Conservation (phyloP, 2,888 invertebrate genomes). For the Phragmatobia fuliginosa region DNA sequence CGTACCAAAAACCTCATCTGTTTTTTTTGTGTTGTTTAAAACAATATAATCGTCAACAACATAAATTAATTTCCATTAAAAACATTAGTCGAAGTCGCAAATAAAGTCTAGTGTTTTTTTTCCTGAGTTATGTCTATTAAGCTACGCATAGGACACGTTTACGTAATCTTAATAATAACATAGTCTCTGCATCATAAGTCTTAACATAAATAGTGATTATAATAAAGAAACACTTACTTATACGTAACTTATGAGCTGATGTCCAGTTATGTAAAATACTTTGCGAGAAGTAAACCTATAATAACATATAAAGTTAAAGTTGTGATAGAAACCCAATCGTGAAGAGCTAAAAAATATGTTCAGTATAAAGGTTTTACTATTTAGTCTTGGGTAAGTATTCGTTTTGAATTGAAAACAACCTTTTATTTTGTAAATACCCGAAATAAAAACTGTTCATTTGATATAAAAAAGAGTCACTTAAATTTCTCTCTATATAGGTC, state of each 20-base stretch:
- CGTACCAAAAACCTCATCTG: no score
- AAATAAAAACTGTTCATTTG: no score
- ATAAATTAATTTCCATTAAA: no score
- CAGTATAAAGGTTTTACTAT: neutral
- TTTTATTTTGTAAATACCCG: no score
- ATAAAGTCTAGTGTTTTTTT: neutral
- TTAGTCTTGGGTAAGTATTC: neutral
- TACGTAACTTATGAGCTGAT: neutral
- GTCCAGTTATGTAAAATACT: neutral
- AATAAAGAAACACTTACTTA: neutral
- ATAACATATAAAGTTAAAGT: neutral
- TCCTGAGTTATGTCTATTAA: neutral
- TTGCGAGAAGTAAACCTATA: neutral
- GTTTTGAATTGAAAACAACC: neutral
- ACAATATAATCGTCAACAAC: no score
- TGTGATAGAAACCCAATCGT: neutral
- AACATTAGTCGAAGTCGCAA: neutral
- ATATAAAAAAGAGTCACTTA: no score
- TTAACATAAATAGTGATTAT: neutral
- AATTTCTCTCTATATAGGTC: no score
- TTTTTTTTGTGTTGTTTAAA: no score
- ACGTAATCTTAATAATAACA: neutral
- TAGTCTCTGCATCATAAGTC: neutral
- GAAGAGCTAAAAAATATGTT: conserved; percentile 12
- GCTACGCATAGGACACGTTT: neutral